Percentiles rank a stretch among this genome's conserved stretches.
phyloP scores from a whole-genome alignment of 2,113 vertebrate genomes.

The Paedocypris sp. region DNA sequence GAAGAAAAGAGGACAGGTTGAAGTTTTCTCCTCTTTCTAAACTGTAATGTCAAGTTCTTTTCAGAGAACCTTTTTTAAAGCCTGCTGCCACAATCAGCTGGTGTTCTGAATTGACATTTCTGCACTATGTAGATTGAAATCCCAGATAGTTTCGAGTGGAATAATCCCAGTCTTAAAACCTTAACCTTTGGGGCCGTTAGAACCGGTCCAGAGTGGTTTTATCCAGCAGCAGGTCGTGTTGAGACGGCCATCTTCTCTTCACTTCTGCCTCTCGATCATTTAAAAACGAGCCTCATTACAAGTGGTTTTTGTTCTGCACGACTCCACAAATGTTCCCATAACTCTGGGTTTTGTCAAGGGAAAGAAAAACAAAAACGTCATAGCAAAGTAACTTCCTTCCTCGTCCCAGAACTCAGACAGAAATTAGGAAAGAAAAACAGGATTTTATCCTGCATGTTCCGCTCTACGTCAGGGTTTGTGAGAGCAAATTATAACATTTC shows the following conservation, averaged over 20 bases:
- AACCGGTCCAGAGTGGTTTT: conserved; percentile 1
- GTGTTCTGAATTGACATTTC: conserved; percentile 1
- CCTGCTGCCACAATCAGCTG: not conserved
- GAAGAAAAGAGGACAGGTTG: not conserved
- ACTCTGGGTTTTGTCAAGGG: too few species aligned
- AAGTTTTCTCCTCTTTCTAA: conserved; percentile 17
- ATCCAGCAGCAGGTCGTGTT: not conserved
- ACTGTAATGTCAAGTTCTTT: conserved; percentile 19
- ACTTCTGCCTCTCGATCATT: too few species aligned
- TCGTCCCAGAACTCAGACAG: too few species aligned
- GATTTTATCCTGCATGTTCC: too few species aligned
- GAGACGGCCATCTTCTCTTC: conserved; percentile 16
- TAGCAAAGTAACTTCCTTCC: too few species aligned
- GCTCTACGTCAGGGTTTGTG: too few species aligned
- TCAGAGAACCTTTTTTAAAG: not conserved
- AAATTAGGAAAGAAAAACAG: too few species aligned
- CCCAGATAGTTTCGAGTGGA: not conserved
- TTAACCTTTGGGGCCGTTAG: conserved; percentile 28
- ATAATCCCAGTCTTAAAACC: conserved; percentile 2
- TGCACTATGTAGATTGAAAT: conserved; percentile 9
- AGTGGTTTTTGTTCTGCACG: too few species aligned
- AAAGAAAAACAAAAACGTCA: too few species aligned
- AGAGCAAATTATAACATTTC: too few species aligned
- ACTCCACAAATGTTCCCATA: too few species aligned
- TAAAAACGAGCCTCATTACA: too few species aligned